Evolutionary conservation across 2,888 invertebrate species (phyloP), one percentile per base, ranked within the genome.

Genomic region (Melinaea menophilus): DNA sequence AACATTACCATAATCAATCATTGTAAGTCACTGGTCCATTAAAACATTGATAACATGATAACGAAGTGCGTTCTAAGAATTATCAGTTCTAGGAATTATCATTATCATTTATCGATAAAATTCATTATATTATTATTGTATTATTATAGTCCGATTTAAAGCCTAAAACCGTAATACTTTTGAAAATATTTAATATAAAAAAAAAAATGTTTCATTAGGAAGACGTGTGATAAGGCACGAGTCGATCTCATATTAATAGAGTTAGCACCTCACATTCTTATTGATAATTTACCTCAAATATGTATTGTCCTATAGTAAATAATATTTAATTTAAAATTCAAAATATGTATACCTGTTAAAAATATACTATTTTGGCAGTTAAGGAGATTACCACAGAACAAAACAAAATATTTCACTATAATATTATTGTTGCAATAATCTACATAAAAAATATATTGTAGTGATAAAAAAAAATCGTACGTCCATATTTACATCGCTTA

Each of bases 311-410:
- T 56, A 60, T 60, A 46, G 46, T n/a, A 9, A 51, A 51, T 31
- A 31, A 51, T 51, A 31, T 9, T 51, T 9, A 51, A 31, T 31
- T 64, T 62, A 65, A 56, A 65, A 35, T 54, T 65, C 46, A 55
- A 65, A 65, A 63, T 56, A 63, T 63, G 61, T 68, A 63, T 65
- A 63, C 57, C 46, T 31, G 51, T 61, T 58, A 61, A 12, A 59
- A 58, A 65, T 79, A 82, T 73, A 81, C 84, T 88, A 90, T 88
- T 90, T 90, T 90, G 90, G 90, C 90, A 90, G 88, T 88, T 88
- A 89, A 80, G 90, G 90, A 90, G 90, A 90, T 86, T 86, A 89
- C 88, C 90, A 90, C 90, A 90, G 89, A 80, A 81, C 79, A 83
- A 79, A 76, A 79, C 76, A 61, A 65, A 57, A 75, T 69, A 75